Conservation (phyloP, 1,140 invertebrate genomes). For the Bilobella aurantiaca region DNA sequence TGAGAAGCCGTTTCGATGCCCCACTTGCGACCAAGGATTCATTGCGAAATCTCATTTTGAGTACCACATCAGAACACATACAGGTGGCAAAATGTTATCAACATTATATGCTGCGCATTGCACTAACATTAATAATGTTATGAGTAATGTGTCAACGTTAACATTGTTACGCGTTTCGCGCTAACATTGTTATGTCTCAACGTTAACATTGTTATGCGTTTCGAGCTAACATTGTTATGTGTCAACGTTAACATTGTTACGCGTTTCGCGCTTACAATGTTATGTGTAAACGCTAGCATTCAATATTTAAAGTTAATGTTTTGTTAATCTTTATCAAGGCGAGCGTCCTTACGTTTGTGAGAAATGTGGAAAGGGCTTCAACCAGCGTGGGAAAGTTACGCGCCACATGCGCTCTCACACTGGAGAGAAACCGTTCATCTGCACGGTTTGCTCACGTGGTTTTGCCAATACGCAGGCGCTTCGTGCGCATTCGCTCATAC, state of each 20-base stretch:
- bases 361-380: conserved; percentile 45
- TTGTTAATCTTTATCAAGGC: conserved; percentile 40
- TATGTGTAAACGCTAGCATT: no score
- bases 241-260: not conserved
- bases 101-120: not conserved
- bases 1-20: conserved; percentile 33
- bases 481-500: conserved; percentile 29
- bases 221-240: not conserved
- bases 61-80: conserved; percentile 39
- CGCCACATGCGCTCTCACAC: conserved; percentile 36
- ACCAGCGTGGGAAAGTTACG: conserved; percentile 41
- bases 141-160: not conserved
- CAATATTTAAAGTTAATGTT: not conserved
- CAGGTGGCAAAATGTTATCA: conserved; percentile 40
- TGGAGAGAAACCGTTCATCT: conserved; percentile 35
- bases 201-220: not conserved
- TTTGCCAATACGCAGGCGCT: conserved; percentile 34
- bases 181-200: not conserved
- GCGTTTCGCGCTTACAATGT: not conserved
- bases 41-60: conserved; percentile 36
- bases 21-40: conserved; percentile 35
- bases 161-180: not conserved
- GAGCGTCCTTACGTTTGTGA: conserved; percentile 47
- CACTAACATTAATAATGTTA: not conserved
- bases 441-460: conserved; percentile 29